Conservation (phyloP, 2,797 vertebrate genomes). For the Anniella stebbinsi region DNA sequence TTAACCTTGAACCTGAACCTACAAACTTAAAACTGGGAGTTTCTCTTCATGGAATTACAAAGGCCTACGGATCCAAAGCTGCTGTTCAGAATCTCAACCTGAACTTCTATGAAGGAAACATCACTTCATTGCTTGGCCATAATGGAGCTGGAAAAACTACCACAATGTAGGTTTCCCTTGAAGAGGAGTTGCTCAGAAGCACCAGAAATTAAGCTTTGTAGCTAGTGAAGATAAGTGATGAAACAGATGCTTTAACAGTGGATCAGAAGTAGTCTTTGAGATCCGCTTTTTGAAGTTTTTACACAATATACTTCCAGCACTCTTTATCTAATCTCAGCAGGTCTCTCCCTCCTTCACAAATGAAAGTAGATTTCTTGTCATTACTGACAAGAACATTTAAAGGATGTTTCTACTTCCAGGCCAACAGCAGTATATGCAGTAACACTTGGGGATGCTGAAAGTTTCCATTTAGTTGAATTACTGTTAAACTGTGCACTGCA, state of each 20-base stretch:
- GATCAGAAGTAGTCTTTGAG: slow-evolving; percentile 14
- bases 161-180: slow-evolving; percentile 87
- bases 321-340: slow-evolving; percentile 9
- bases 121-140: slow-evolving; percentile 95
- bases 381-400: background rate
- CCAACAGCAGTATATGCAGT: background rate
- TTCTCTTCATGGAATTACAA: slow-evolving; percentile 88
- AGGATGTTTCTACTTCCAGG: background rate
- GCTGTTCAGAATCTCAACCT: slow-evolving; percentile 92
- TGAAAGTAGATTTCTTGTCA: slow-evolving; percentile 41
- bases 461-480: slow-evolving; percentile 25
- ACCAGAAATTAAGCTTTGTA: background rate
- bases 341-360: slow-evolving; percentile 34
- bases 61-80: slow-evolving; percentile 86
- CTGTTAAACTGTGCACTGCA: slow-evolving; percentile 7
- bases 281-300: slow-evolving; percentile 34
- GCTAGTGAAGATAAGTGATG: background rate
- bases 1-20: slow-evolving; percentile 84
- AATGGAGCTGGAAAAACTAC: slow-evolving; percentile 99
- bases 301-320: background rate
- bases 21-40: slow-evolving; percentile 88
- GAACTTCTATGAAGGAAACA: slow-evolving; percentile 94
- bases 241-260: slow-evolving; percentile 19
- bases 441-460: background rate
- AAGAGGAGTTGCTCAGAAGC: background rate